phyloP scores from a whole-genome alignment of 2,797 vertebrate species.

The Parotocinclus haroldoi region DNA sequence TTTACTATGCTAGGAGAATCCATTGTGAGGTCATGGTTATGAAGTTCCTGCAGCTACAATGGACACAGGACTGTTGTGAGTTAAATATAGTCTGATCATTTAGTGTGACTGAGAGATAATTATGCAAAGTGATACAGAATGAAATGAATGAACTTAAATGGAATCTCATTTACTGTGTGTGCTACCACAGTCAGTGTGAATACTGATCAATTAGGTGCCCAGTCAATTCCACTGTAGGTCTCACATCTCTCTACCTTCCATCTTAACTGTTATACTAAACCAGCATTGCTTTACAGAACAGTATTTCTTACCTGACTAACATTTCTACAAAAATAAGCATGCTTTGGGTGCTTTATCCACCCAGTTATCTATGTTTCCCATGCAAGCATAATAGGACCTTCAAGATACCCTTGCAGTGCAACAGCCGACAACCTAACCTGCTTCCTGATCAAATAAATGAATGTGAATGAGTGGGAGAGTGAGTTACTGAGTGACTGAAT shows the following conservation, averaged over 20 bases:
- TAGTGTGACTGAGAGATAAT: constrained; percentile 12
- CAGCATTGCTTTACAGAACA: constrained; percentile 70
- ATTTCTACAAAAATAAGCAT: constrained; percentile 83
- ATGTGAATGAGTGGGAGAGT: constrained; percentile 7
- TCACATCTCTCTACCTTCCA: constrained; percentile 44
- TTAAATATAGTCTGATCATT: constrained; percentile 18
- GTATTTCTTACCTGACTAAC: constrained; percentile 75
- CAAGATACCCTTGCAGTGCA: constrained; percentile 63
- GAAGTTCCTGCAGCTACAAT: constrained; percentile 57
- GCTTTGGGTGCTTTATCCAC: constrained; percentile 75
- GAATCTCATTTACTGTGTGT: constrained; percentile 64
- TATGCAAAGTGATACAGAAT: constrained; percentile 49
- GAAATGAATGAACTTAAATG: constrained; percentile 34
- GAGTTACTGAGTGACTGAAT: constrained; percentile 61
- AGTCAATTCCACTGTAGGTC: constrained; percentile 43
- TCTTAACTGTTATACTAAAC: constrained; percentile 63
- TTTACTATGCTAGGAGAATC: constrained; percentile 53
- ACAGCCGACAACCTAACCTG: constrained; percentile 67
- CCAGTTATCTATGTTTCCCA: constrained; percentile 81
- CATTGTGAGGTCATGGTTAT: constrained; percentile 50
- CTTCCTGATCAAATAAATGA: constrained; percentile 60
- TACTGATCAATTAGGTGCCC: constrained; percentile 44
- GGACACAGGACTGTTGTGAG: constrained; percentile 59
- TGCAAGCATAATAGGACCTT: constrained; percentile 80
- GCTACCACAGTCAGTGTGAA: constrained; percentile 61